Evolutionary conservation across 2,888 invertebrate species (phyloP), one percentile per base, ranked within the genome.

Genomic region (Embidobia sp.): DNA sequence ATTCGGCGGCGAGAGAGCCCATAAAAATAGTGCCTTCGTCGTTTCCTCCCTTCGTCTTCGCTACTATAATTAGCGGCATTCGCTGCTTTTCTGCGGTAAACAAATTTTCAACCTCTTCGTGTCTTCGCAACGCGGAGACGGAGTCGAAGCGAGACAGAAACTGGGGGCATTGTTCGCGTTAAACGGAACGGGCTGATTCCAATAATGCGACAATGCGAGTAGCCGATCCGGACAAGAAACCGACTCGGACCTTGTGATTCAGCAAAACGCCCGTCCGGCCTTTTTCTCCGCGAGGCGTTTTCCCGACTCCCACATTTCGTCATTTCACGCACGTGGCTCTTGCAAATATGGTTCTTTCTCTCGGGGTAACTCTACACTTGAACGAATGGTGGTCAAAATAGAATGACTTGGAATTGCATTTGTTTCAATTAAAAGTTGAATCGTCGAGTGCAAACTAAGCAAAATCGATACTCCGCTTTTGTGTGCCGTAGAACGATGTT

Each of bases 21-120:
- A 85, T 86, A 86, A 87, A 87, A 87, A 87, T 87, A 87, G 87
- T 85, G 83, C 80, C 84, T 83, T 84, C 83, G 82, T 79, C 81
- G 81, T 86, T 87, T 87, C 86, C 84, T 86, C 84, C 84, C 85
- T 85, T 85, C 84, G 82, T 80, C 82, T 83, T 69, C 77, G 81
- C 51, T 79, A 85, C 86, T 86, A 86, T 85, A 86, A 84, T 86
- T 86, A 86, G 86, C 85, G 79, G 80, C 81, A 85, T 81, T 79
- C 86, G 84, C 81, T 85, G 85, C 83, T 85, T 84, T 85, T 84
- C 83, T 82, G 82, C 82, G 81, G 86, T 86, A 86, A 85, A 85
- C 85, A 85, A 86, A 85, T 85, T 82, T 85, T 80, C 81, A 75
- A 78, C 78, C 69, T 63, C 69, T 76, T 76, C 76, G 67, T 57